phyloP scores from a whole-genome alignment of 2,888 invertebrate genomes.

The Erebia palarica region DNA sequence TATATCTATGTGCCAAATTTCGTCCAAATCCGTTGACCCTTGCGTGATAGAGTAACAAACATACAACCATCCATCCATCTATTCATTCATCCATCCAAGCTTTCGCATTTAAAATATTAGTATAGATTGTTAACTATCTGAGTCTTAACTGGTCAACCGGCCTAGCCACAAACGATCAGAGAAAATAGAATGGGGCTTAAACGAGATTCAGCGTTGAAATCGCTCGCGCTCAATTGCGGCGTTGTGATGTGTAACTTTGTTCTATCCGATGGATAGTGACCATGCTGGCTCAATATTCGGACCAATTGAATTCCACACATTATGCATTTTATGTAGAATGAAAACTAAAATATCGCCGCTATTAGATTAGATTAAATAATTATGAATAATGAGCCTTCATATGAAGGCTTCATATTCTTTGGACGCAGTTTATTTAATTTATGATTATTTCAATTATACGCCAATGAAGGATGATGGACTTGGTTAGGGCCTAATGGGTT shows the following conservation, averaged over 20 bases:
- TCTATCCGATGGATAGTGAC: neutral
- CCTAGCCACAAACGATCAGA: slow-evolving; percentile 34
- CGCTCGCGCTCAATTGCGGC: slow-evolving; percentile 32
- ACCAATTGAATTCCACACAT: neutral
- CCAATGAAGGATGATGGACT: slow-evolving; percentile 44
- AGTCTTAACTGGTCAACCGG: neutral
- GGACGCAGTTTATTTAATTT: slow-evolving; percentile 61
- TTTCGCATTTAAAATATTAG: no score
- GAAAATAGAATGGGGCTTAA: slow-evolving; percentile 38
- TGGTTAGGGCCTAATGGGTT: slow-evolving; percentile 24
- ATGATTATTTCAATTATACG: slow-evolving; percentile 66
- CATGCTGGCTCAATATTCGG: slow-evolving; percentile 4
- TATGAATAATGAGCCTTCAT: no score
- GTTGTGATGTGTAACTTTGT: slow-evolving; percentile 26
- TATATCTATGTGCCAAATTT: no score
- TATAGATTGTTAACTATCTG: neutral
- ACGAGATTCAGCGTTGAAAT: slow-evolving; percentile 37
- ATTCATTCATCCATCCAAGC: no score
- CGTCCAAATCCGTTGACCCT: no score
- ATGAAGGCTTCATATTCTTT: no score
- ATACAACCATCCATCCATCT: no score
- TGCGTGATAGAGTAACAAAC: no score
- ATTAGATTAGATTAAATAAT: no score
- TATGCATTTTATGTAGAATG: neutral
- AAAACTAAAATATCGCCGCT: no score